Percentiles rank a stretch among this genome's conserved stretches.
phyloP scores from a whole-genome alignment of 2,113 vertebrate species.

The Poicephalus gulielmi region DNA sequence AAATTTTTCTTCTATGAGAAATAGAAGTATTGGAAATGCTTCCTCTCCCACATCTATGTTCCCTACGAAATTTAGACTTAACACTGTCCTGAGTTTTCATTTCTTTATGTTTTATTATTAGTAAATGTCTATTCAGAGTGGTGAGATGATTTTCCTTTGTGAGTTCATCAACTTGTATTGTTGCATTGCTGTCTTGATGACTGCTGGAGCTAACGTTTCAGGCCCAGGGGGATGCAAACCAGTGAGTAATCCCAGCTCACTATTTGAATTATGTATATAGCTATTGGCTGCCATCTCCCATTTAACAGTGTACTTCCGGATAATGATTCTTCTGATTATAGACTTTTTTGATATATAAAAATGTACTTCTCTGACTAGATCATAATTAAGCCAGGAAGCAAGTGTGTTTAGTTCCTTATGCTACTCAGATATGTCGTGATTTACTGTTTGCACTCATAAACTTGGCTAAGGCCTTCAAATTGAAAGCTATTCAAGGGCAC shows the following conservation, averaged over 20 bases:
- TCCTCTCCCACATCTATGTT: background rate
- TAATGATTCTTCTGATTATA: conserved; percentile 32
- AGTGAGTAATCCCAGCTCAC: conserved; percentile 42
- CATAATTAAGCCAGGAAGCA: conserved; percentile 33
- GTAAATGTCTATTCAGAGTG: conserved; percentile 33
- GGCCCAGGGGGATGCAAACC: conserved; percentile 37
- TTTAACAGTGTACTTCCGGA: background rate
- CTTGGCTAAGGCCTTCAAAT: background rate
- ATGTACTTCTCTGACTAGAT: conserved; percentile 2
- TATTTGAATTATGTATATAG: conserved; percentile 35
- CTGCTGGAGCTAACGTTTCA: background rate
- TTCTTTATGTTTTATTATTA: conserved; percentile 42
- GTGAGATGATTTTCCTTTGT: conserved; percentile 52
- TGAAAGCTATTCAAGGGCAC: background rate
- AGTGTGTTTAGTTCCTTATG: background rate
- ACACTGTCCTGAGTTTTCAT: conserved; percentile 17
- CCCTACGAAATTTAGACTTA: background rate
- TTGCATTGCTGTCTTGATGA: conserved; percentile 23
- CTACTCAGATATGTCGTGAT: background rate
- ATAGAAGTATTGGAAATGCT: background rate
- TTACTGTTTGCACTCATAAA: conserved; percentile 5
- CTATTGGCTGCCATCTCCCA: conserved; percentile 4
- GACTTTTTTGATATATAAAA: conserved; percentile 34
- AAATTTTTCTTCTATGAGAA: background rate
- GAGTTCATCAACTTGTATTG: conserved; percentile 49